Evolutionary conservation across 2,797 vertebrate genomes (phyloP).

Genomic region (Rhabdophis nuchalis): DNA sequence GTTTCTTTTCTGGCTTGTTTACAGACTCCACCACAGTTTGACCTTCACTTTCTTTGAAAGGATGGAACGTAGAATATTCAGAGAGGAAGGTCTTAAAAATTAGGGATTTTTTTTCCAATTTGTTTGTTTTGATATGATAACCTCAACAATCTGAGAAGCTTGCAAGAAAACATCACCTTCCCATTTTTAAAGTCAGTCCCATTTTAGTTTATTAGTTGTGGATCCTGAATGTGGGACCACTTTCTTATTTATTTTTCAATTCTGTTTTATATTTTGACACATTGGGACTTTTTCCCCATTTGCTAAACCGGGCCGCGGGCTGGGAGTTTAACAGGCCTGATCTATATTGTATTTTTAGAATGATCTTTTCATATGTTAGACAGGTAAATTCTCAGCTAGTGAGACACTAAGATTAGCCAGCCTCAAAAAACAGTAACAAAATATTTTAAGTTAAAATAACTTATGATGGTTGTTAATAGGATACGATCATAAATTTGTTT

Average conservation of each 20-base stretch:
- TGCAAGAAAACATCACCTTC: not conserved
- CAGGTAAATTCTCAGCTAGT: not conserved
- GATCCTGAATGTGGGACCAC: not conserved
- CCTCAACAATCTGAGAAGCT: not conserved
- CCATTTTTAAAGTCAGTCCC: not conserved
- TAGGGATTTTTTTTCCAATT: not conserved
- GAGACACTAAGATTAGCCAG: not conserved
- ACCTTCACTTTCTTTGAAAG: not conserved
- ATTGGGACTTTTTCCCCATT: no score
- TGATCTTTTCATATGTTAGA: not conserved
- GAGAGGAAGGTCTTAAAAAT: not conserved
- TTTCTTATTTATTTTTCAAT: not conserved
- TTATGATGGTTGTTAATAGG: not conserved
- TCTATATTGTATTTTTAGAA: not conserved
- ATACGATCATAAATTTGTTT: not conserved
- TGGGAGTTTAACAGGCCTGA: no score
- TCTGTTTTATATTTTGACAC: not conserved
- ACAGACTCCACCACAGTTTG: conserved; percentile 5
- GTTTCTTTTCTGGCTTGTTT: conserved; percentile 51
- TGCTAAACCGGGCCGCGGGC: no score
- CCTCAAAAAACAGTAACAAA: not conserved
- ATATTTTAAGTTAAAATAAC: not conserved
- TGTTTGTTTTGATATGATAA: not conserved
- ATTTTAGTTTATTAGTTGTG: not conserved
- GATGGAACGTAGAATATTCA: not conserved